phyloP scores from a whole-genome alignment of 2,797 vertebrate species.

The Mus caroli region DNA sequence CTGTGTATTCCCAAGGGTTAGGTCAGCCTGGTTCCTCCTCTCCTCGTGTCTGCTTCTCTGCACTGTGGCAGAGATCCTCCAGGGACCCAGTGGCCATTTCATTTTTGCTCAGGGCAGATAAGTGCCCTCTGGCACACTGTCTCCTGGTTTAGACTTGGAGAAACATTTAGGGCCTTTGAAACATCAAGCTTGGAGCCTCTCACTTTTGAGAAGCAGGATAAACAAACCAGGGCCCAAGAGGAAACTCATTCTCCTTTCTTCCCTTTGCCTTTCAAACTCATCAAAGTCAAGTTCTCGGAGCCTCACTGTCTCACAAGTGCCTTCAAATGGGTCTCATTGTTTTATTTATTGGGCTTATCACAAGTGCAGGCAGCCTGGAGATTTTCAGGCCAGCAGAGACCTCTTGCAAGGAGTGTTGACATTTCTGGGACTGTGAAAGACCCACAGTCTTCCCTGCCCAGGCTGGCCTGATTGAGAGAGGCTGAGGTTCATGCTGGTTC shows the following conservation, averaged over 20 bases:
- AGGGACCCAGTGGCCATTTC: background rate
- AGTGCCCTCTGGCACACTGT: background rate
- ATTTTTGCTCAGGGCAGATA: background rate
- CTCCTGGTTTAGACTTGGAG: conserved; percentile 33
- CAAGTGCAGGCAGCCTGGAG: conserved; percentile 74
- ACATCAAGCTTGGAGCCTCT: conserved; percentile 19
- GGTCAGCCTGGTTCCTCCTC: background rate
- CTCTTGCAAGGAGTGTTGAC: conserved; percentile 73
- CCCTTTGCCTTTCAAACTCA: conserved; percentile 81
- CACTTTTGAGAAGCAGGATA: conserved; percentile 71
- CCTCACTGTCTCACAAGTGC: conserved; percentile 76
- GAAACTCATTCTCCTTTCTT: conserved; percentile 72
- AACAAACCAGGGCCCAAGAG: conserved; percentile 79
- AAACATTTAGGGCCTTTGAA: conserved; percentile 47
- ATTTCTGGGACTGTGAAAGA: conserved; percentile 67
- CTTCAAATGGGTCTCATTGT: conserved; percentile 82
- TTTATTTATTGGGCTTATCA: conserved; percentile 83
- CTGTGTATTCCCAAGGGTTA: background rate
- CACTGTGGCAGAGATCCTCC: background rate
- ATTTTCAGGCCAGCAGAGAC: conserved; percentile 68
- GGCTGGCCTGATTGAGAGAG: background rate
- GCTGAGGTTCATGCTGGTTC: background rate
- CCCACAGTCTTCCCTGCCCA: conserved; percentile 14
- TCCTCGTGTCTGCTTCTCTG: background rate
- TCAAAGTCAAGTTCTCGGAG: conserved; percentile 82